A percentile compares a stretch with the other conserved stretches of the same genome.
phyloP scores from a whole-genome alignment of 2,797 vertebrate species.

The Centroberyx gerrardi region DNA sequence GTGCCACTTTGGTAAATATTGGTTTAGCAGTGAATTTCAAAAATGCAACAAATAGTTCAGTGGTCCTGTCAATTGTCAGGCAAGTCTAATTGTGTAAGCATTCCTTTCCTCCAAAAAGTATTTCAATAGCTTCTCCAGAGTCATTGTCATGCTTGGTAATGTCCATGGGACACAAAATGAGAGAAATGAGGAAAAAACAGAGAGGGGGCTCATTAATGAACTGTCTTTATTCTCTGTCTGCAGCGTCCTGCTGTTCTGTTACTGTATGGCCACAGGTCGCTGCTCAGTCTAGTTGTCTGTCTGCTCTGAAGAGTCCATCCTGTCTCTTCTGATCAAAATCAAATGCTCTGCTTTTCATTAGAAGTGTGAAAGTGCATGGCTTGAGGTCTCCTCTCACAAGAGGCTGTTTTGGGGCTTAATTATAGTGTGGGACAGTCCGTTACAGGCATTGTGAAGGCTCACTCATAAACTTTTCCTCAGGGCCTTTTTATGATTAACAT shows the following conservation, averaged over 20 bases:
- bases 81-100: conserved; percentile 26
- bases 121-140: conserved; percentile 4
- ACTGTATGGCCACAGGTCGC: conserved; percentile 54
- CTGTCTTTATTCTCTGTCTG: conserved; percentile 22
- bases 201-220: conserved; percentile 30
- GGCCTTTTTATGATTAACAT: conserved; percentile 27
- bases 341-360: conserved; percentile 44
- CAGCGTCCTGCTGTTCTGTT: conserved; percentile 29
- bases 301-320: conserved; percentile 32
- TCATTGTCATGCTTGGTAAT: conserved; percentile 18
- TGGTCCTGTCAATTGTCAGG: background rate
- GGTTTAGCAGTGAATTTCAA: background rate
- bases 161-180: background rate
- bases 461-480: background rate
- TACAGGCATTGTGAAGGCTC: background rate
- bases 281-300: conserved; percentile 31
- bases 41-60: background rate
- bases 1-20: no score
- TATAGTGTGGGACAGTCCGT: background rate
- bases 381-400: background rate
- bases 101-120: conserved; percentile 31
- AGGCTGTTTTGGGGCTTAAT: background rate
- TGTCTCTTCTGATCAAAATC: conserved; percentile 69
- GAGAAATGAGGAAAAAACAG: conserved; percentile 17
- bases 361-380: conserved; percentile 25